Evolutionary conservation across 2,888 invertebrate species (phyloP).

Genomic region (Chalcis sispes): DNA sequence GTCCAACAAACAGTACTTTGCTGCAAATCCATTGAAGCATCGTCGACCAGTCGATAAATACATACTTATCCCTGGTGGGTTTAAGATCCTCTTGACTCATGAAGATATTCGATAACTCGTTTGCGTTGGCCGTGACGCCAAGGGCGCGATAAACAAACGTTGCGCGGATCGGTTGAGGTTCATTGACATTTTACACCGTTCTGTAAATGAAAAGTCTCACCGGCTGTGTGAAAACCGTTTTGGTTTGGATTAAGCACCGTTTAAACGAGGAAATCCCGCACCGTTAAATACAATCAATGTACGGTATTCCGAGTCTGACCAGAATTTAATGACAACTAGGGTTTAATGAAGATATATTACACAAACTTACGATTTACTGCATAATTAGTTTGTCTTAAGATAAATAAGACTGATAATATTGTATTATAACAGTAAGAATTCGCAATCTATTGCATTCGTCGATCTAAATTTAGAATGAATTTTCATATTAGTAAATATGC

Average conservation of each 20-base stretch:
- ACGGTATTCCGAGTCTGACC: constrained; percentile 33
- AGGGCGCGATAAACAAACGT: constrained; percentile 14
- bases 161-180: not conserved
- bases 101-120: not conserved
- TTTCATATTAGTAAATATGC: too few species aligned
- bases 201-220: constrained; percentile 5
- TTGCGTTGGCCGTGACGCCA: constrained; percentile 10
- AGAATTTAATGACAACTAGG: too few species aligned
- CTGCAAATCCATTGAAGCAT: not conserved
- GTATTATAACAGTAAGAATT: too few species aligned
- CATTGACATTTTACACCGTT: constrained; percentile 24
- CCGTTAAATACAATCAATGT: constrained; percentile 32
- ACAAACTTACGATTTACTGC: too few species aligned
- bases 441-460: constrained; percentile 32
- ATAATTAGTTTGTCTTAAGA: too few species aligned
- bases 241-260: constrained; percentile 52
- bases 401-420: too few species aligned
- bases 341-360: too few species aligned
- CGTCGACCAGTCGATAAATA: constrained; percentile 6
- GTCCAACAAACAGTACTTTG: constrained; percentile 13
- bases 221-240: constrained; percentile 13
- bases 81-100: not conserved
- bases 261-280: constrained; percentile 57
- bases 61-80: not conserved
- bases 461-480: not conserved